Percentiles rank a stretch among this genome's conserved stretches.
These are phyloP conservation scores for Drosophila quadrilineata DNA, from an alignment of 1,140 invertebrate species.

Conservation along the genomic window DNA sequence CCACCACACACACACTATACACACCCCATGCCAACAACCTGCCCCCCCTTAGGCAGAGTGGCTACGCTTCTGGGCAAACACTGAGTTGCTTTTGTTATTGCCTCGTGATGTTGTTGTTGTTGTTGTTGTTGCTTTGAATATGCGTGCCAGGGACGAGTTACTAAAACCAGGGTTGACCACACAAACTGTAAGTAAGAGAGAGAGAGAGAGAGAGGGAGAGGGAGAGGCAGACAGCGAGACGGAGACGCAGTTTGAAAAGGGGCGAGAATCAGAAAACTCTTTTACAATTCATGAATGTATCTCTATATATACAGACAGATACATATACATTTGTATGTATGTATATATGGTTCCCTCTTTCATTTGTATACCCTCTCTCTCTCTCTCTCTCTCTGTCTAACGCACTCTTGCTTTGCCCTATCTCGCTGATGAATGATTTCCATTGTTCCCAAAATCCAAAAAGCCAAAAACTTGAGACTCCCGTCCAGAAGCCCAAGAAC, in stretches of 20 bases:
- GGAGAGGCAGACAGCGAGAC: too few species aligned
- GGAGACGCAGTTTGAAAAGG: too few species aligned
- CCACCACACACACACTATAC: neutral
- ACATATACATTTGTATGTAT: constrained; percentile 12
- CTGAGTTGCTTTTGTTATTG: constrained; percentile 1
- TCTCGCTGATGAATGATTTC: constrained; percentile 67
- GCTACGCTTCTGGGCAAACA: neutral
- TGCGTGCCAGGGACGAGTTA: constrained; percentile 18
- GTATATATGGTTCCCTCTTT: too few species aligned
- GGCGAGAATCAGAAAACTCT: constrained; percentile 43
- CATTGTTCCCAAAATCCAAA: constrained; percentile 71
- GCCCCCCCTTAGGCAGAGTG: too few species aligned
- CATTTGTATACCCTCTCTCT: too few species aligned
- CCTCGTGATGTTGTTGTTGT: neutral
- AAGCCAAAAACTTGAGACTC: too few species aligned
- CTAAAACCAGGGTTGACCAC: constrained; percentile 16
- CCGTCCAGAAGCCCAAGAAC: constrained; percentile 34
- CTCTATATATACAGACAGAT: neutral
- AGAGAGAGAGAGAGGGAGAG: too few species aligned
- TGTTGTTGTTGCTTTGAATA: constrained; percentile 9
- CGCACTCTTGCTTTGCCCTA: too few species aligned
- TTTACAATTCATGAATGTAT: constrained; percentile 24
- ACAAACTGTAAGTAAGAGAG: constrained; percentile 1
- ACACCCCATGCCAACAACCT: too few species aligned
- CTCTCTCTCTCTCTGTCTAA: too few species aligned